Conservation (phyloP, 1,140 invertebrate genomes). For the Pseudobourletiella spinata region DNA sequence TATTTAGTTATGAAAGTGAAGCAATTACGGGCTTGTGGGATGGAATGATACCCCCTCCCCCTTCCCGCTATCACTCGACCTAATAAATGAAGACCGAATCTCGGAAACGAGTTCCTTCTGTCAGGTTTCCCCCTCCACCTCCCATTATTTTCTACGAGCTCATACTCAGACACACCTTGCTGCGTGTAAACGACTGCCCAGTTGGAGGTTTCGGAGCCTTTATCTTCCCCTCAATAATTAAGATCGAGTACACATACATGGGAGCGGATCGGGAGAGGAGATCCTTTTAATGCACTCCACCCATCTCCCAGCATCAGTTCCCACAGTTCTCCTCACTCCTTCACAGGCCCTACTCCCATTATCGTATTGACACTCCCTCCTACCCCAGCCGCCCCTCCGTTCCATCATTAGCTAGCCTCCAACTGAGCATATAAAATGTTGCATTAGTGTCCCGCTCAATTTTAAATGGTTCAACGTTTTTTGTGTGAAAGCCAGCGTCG, state of each 20-base stretch:
- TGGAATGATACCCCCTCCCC: too few species aligned
- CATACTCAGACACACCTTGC: not conserved
- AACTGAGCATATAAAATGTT: too few species aligned
- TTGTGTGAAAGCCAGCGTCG: too few species aligned
- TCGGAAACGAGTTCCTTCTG: not conserved
- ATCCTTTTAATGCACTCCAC: not conserved
- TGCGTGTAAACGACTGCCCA: slow-evolving; percentile 17
- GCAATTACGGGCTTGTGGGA: too few species aligned
- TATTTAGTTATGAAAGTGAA: too few species aligned
- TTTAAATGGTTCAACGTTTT: too few species aligned
- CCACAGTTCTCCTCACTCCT: not conserved
- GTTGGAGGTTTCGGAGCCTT: not conserved
- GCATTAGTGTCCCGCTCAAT: too few species aligned
- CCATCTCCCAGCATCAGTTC: not conserved
- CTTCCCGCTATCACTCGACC: not conserved
- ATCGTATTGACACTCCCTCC: not conserved
- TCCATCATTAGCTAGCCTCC: not conserved
- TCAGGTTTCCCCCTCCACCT: not conserved
- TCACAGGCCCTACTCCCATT: not conserved
- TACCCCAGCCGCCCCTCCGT: not conserved
- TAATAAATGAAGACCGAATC: not conserved
- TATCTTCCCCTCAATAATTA: slow-evolving; percentile 25
- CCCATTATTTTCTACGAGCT: not conserved
- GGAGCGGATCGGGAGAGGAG: slow-evolving; percentile 11
- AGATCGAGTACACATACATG: slow-evolving; percentile 16